phyloP scores from a whole-genome alignment of 2,888 invertebrate genomes.

The Xestia rhomboidea region DNA sequence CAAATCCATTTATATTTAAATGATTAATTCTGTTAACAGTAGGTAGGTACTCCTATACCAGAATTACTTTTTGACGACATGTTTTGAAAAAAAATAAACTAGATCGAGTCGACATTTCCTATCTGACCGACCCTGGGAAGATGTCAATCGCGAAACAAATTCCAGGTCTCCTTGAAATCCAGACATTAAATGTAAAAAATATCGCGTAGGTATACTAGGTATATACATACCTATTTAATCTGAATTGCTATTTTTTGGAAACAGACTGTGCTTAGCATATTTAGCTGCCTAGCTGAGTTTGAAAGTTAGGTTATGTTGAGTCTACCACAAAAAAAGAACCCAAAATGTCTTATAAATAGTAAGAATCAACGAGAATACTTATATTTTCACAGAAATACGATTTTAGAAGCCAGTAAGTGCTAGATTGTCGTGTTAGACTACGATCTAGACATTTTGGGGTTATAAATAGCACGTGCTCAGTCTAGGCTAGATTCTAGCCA shows the following conservation, averaged over 20 bases:
- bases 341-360: not conserved
- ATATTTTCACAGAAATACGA: not conserved
- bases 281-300: not conserved
- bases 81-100: not conserved
- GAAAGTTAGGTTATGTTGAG: conserved; percentile 28
- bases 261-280: not conserved
- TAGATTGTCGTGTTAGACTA: conserved; percentile 11
- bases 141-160: not conserved
- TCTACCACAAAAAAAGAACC: not conserved
- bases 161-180: not conserved
- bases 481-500: conserved; percentile 19
- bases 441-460: conserved; percentile 54
- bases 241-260: not conserved
- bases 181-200: not conserved
- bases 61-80: not conserved
- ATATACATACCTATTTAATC: not conserved
- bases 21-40: not conserved
- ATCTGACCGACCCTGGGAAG: not conserved
- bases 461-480: conserved; percentile 49
- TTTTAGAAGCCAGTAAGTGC: not conserved
- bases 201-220: not conserved
- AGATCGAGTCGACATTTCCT: not conserved
- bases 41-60: not conserved
- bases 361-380: not conserved
- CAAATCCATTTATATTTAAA: not conserved